A percentile compares a stretch with the other conserved stretches of the same genome.
Evolutionary conservation across 1,140 invertebrate species (phyloP).

Genomic region (Cylas formicarius): DNA sequence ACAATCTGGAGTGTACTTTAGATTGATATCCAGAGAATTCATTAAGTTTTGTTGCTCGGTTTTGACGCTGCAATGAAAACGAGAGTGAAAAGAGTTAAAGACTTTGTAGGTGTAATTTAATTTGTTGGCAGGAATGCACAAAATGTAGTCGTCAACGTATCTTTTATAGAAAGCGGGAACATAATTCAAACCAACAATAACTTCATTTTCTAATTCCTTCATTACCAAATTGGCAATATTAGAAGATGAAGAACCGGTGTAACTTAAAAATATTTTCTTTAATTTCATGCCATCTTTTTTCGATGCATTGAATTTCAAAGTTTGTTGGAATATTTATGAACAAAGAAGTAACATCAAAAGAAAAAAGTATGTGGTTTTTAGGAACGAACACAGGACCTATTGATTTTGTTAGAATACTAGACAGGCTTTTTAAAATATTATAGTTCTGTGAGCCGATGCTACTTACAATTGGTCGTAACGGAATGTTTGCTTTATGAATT

Average conservation of each 20-base stretch:
- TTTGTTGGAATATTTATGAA: conserved; percentile 4
- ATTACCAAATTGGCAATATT: conserved; percentile 3
- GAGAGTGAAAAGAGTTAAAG: conserved; percentile 4
- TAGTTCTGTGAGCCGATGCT: no score
- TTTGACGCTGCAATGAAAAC: neutral
- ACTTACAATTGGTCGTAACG: no score
- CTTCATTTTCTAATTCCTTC: conserved; percentile 1
- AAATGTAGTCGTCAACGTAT: conserved; percentile 1
- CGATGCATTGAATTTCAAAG: neutral
- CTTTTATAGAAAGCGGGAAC: neutral
- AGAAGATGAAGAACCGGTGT: neutral
- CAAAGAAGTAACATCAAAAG: no score
- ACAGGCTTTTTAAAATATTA: no score
- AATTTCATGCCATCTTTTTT: conserved; percentile 3
- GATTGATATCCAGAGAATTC: no score
- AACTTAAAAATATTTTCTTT: neutral
- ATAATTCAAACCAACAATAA: conserved; percentile 1
- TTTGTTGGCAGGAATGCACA: conserved; percentile 1
- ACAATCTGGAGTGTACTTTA: no score
- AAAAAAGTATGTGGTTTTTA: no score
- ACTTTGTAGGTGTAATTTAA: conserved; percentile 1
- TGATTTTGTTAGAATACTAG: no score
- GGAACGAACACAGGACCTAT: no score
- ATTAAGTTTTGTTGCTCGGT: neutral
- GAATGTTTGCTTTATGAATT: no score